phyloP scores from a whole-genome alignment of 2,113 vertebrate genomes.

The Pseudonaja textilis region DNA sequence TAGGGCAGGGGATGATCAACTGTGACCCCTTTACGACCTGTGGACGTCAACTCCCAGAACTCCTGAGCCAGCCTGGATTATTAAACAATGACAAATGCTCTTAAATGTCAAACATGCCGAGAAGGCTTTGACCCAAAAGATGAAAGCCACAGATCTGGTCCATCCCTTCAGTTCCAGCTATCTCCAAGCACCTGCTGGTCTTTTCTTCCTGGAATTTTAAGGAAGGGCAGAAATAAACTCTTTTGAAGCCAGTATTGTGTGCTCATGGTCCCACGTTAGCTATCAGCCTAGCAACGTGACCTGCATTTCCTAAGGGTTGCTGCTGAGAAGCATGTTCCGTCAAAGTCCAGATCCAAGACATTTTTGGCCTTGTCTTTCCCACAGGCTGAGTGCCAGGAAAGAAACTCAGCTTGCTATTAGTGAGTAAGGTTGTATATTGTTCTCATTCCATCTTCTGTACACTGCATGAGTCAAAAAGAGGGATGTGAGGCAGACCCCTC shows the following conservation, averaged over 20 bases:
- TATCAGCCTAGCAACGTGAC: constrained; percentile 27
- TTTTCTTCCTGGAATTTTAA: constrained; percentile 8
- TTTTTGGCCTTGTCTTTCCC: constrained; percentile 18
- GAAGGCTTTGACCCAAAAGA: background rate
- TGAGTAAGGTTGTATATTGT: background rate
- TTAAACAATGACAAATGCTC: background rate
- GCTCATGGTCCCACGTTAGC: constrained; percentile 58
- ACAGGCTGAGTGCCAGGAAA: background rate
- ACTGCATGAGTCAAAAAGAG: too few relatives aligned
- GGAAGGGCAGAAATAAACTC: constrained; percentile 44
- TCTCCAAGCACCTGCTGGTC: constrained; percentile 56
- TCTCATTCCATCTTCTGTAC: background rate
- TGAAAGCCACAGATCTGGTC: constrained; percentile 38
- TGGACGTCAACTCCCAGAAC: background rate
- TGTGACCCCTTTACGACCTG: background rate
- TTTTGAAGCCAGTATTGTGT: constrained; percentile 55
- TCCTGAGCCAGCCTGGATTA: background rate
- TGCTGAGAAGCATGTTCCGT: constrained; percentile 56
- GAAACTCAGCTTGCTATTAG: constrained; percentile 21
- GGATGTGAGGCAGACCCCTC: too few relatives aligned
- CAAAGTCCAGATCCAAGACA: constrained; percentile 15
- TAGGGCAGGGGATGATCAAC: background rate
- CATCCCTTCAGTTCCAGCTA: constrained; percentile 9
- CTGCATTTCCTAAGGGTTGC: constrained; percentile 35
- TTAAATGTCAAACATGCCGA: background rate